phyloP scores from a whole-genome alignment of 2,113 vertebrate species.

The Oophaga pumilio region DNA sequence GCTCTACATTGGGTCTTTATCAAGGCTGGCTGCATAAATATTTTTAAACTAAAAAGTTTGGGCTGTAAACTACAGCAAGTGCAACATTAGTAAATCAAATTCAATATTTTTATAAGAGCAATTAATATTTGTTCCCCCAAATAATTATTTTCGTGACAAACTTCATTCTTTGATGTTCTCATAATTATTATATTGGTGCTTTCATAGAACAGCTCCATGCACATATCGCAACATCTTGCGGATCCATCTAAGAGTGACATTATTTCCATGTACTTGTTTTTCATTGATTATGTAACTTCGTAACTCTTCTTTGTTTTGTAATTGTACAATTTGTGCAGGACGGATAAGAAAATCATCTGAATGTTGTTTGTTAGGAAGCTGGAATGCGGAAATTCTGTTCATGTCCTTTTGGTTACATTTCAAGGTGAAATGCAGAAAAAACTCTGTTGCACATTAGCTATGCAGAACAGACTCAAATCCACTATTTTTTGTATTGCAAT shows the following conservation, averaged over 20 bases:
- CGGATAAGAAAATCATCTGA: background rate
- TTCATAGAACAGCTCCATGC: background rate
- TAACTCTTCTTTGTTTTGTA: background rate
- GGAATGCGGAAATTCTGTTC: background rate
- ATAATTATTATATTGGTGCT: background rate
- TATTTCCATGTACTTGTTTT: background rate
- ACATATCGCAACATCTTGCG: background rate
- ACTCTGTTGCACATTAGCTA: background rate
- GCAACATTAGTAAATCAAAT: too few relatives aligned
- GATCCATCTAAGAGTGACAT: background rate
- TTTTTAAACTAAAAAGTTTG: too few relatives aligned
- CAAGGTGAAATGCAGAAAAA: background rate
- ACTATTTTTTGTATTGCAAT: too few relatives aligned
- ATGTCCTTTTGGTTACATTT: background rate
- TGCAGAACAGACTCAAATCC: too few relatives aligned
- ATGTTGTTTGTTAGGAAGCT: background rate
- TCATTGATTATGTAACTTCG: background rate
- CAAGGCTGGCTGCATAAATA: too few relatives aligned
- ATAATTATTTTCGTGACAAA: conserved; percentile 6
- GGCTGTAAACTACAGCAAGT: too few relatives aligned
- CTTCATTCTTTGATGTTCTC: background rate
- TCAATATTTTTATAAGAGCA: too few relatives aligned
- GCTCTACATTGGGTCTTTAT: too few relatives aligned
- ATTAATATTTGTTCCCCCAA: background rate
- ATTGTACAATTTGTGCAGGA: background rate